A percentile compares a stretch with the other conserved stretches of the same genome.
phyloP scores from a whole-genome alignment of 2,797 vertebrate genomes.

The Podargus strigoides region DNA sequence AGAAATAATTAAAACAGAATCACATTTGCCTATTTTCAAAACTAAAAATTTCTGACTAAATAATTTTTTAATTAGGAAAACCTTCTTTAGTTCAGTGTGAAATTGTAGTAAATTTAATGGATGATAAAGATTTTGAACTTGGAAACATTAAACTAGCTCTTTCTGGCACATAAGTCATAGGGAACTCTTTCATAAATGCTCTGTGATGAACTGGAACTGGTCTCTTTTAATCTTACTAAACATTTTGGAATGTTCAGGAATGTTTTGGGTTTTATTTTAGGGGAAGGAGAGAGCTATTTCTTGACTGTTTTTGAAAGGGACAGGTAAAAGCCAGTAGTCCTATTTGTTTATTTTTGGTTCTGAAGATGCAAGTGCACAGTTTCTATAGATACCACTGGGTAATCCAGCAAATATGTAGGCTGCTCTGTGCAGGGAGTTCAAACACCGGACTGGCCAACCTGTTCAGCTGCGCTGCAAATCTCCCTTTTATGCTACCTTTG shows the following conservation, averaged over 20 bases:
- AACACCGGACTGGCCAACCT: not conserved
- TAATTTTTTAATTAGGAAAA: not conserved
- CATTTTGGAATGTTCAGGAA: not conserved
- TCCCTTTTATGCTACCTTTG: not conserved
- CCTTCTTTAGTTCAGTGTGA: not conserved
- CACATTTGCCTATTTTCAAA: not conserved
- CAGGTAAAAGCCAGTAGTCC: not conserved
- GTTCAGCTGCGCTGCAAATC: not conserved
- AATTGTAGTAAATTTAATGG: not conserved
- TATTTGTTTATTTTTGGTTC: constrained; percentile 40
- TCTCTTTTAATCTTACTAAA: not conserved
- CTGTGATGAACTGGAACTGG: not conserved
- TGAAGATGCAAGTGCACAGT: constrained; percentile 2
- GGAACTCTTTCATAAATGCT: not conserved
- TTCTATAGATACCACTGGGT: constrained; percentile 37
- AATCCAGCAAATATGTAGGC: not conserved
- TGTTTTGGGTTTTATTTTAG: not conserved
- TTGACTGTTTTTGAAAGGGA: not conserved
- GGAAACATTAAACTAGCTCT: not conserved
- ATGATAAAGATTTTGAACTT: not conserved
- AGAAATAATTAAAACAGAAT: not conserved
- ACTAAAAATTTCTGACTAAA: not conserved
- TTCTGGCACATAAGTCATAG: not conserved
- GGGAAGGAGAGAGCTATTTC: not conserved
- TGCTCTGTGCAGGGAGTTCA: not conserved